phyloP scores from a whole-genome alignment of 2,888 invertebrate genomes.

The Sycophila texana region DNA sequence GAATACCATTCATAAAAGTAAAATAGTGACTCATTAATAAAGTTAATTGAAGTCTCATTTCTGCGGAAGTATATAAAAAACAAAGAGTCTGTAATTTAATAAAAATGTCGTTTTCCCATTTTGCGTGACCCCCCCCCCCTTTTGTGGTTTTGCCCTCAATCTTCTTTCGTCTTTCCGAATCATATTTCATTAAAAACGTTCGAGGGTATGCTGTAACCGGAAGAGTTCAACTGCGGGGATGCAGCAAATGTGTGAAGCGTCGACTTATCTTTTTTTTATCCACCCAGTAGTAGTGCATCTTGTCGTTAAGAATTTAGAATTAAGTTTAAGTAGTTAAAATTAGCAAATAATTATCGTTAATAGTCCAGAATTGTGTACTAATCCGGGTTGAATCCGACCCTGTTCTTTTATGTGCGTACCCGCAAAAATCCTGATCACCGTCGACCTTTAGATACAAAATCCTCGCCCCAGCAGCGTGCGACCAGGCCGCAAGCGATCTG shows the following conservation, averaged over 20 bases:
- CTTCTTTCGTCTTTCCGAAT: background rate
- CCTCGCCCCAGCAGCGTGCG: slow-evolving; percentile 93
- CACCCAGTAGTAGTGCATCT: slow-evolving; percentile 22
- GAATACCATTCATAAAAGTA: background rate
- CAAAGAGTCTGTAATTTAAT: background rate
- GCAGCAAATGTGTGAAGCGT: slow-evolving; percentile 9
- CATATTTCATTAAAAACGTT: background rate
- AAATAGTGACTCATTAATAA: background rate
- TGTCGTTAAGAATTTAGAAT: slow-evolving; percentile 15
- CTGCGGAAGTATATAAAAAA: slow-evolving; percentile 5
- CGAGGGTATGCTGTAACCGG: background rate
- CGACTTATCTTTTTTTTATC: background rate
- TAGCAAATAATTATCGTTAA: slow-evolving; percentile 8
- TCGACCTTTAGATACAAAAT: slow-evolving; percentile 93
- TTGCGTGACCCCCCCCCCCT: slow-evolving; percentile 60
- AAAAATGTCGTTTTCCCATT: background rate
- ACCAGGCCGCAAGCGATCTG: slow-evolving; percentile 83
- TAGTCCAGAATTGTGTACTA: slow-evolving; percentile 35
- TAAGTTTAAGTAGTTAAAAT: slow-evolving; percentile 44
- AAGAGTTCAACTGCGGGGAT: background rate
- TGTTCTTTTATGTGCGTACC: slow-evolving; percentile 54
- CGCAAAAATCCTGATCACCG: slow-evolving; percentile 32
- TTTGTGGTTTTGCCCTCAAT: slow-evolving; percentile 1
- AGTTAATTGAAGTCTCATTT: background rate
- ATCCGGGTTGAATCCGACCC: slow-evolving; percentile 43